phyloP scores from a whole-genome alignment of 2,888 invertebrate species.

The Sphaerophoria rueppellii region DNA sequence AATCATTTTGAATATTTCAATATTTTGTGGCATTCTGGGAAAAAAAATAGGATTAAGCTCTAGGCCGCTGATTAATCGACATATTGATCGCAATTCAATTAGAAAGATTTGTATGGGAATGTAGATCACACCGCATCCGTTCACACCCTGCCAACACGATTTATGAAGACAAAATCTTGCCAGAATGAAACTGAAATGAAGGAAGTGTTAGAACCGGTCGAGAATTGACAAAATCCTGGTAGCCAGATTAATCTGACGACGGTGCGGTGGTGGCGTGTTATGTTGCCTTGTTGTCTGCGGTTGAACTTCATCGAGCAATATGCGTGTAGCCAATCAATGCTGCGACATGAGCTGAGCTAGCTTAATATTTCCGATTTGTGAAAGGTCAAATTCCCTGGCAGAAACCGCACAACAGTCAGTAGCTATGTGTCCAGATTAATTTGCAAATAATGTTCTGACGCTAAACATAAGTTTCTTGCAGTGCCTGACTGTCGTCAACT shows the following conservation, averaged over 20 bases:
- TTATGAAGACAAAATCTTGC: conserved; percentile 9
- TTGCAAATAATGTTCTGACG: conserved; percentile 31
- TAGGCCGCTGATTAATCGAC: conserved; percentile 45
- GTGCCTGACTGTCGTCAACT: not conserved
- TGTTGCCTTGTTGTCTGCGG: conserved; percentile 57
- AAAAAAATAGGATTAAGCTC: not conserved
- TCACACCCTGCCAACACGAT: conserved; percentile 55
- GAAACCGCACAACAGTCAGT: conserved; percentile 35
- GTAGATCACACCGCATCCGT: conserved; percentile 60
- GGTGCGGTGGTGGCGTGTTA: not conserved
- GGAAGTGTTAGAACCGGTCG: conserved; percentile 64
- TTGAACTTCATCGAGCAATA: conserved; percentile 44
- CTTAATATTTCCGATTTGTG: conserved; percentile 63
- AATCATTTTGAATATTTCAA: conserved; percentile 51
- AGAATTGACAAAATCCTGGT: conserved; percentile 65
- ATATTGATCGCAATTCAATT: conserved; percentile 51
- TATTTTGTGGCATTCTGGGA: conserved; percentile 37
- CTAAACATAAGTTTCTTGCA: no score
- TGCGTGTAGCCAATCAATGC: conserved; percentile 39
- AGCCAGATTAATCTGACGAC: conserved; percentile 45
- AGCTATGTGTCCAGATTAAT: conserved; percentile 62
- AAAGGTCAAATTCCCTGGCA: conserved; percentile 63
- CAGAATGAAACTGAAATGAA: conserved; percentile 40
- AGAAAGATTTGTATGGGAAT: conserved; percentile 50
- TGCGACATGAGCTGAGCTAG: conserved; percentile 53